phyloP scores from a whole-genome alignment of 2,113 vertebrate species.

The Probosciger aterrimus region DNA sequence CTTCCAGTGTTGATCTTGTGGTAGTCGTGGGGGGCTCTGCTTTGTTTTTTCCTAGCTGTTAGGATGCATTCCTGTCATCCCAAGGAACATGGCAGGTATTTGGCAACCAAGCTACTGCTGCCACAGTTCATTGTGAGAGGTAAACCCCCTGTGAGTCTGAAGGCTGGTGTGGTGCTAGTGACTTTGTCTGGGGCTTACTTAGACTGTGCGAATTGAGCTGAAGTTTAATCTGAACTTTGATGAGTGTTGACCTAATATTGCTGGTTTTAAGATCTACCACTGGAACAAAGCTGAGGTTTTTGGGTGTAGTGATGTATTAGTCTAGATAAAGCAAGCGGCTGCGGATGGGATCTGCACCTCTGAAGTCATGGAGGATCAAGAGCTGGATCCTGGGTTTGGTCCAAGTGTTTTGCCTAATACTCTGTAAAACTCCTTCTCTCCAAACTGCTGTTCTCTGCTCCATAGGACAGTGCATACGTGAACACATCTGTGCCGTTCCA shows the following conservation, averaged over 20 bases:
- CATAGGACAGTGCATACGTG: rapidly evolving
- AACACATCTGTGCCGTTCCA: not conserved
- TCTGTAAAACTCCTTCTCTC: not conserved
- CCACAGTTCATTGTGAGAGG: not conserved
- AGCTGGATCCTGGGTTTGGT: not conserved
- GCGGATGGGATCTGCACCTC: rapidly evolving
- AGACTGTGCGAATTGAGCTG: not conserved
- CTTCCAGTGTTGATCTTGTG: not conserved
- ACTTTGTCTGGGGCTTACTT: not conserved
- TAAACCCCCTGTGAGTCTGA: not conserved
- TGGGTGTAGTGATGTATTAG: rapidly evolving
- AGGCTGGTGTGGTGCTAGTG: not conserved
- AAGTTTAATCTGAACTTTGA: not conserved
- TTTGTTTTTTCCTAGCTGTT: not conserved
- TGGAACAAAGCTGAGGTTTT: not conserved
- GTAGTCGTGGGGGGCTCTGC: not conserved
- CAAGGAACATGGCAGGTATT: not conserved
- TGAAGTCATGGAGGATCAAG: rapidly evolving
- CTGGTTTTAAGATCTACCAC: not conserved
- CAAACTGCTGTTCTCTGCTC: rapidly evolving
- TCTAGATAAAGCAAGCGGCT: not conserved
- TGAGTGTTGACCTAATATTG: not conserved
- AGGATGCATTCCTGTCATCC: not conserved
- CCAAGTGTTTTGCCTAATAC: not conserved
- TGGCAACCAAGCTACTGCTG: not conserved